Percentiles rank a stretch among this genome's conserved stretches.
phyloP scores from a whole-genome alignment of 2,888 invertebrate species.

The Lepidocyrtinus sp. region DNA sequence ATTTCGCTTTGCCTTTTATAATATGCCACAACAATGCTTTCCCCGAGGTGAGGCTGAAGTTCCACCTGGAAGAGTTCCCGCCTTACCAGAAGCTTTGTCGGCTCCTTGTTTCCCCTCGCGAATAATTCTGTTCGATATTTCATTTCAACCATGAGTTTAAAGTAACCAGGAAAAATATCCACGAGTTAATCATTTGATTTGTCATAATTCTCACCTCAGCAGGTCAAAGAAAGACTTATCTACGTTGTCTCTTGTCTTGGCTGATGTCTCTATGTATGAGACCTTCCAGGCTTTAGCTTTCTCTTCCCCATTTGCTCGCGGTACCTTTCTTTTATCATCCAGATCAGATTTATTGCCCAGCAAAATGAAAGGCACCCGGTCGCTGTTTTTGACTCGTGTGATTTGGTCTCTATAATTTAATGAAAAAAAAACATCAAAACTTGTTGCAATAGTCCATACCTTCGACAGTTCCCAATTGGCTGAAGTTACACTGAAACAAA shows the following conservation, averaged over 20 bases:
- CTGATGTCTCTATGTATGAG: conserved; percentile 98
- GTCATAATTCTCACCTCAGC: too few species aligned
- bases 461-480: too few species aligned
- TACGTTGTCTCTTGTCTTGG: conserved; percentile 98
- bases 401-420: conserved; percentile 88
- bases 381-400: conserved; percentile 95
- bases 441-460: background rate
- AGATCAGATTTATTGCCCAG: conserved; percentile 99
- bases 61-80: conserved; percentile 28
- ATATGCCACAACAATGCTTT: conserved; percentile 51
- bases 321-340: conserved; percentile 92
- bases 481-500: too few species aligned
- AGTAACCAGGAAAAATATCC: too few species aligned
- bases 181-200: too few species aligned
- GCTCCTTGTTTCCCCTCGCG: conserved; percentile 57
- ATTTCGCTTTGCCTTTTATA: too few species aligned
- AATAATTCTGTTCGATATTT: too few species aligned
- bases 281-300: conserved; percentile 96
- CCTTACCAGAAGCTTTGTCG: conserved; percentile 43
- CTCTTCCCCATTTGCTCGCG: conserved; percentile 87
- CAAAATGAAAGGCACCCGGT: conserved; percentile 97
- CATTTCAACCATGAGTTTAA: too few species aligned
- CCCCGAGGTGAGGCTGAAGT: conserved; percentile 26
- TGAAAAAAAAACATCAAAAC: background rate
- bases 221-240: conserved; percentile 82